Evolutionary conservation across 1,140 invertebrate genomes (phyloP), one percentile per base, ranked within the genome.

Genomic region (Diuraphis noxia): DNA sequence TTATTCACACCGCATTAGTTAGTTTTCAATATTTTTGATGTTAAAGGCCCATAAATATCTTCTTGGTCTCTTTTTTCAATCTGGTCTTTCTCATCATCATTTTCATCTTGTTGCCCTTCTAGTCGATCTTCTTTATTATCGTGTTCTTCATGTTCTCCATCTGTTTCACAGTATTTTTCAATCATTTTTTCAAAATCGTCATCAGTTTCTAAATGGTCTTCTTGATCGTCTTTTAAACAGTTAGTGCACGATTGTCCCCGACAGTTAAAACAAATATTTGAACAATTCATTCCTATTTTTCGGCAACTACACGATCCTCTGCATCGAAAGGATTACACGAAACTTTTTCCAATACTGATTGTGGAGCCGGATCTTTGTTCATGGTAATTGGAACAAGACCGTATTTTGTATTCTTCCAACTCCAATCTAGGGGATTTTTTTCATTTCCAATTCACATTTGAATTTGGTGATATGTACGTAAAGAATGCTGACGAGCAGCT

Each of bases 381-480:
- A 23, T 81, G 79, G 23, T 81, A 30, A 81, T 81, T 81, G 79
- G 79, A 81, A 40, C 8, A 81, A 81, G 79, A 81, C 79, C 30
- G 23, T 40, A 40, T 40, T 81, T 81, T 0, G 38, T 10, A 81
- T 41, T 79, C 25, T 79, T 49, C 90, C 63, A 82, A 49, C 72
- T 77, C 63, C 90, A 91, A 43, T 82, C 30, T 79, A 43, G 36
- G 25, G 90, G 90, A 40, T 46, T 38, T 36, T 77, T 56, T 79
- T 46, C 52, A 88, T 88, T 88, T 38, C 52, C 52, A 21, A 40
- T 88, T 52, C 87, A 88, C 23, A 72, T 38, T 72, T 63, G 87
- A 52, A 88, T 72, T 72, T 88, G 87, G 36, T 88, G 49, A 25
- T 52, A 84, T 52, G 17, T 72, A 40, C 82, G 88, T 63, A 88